These are phyloP conservation scores for Drosophila borborema DNA, from an alignment of 2,888 invertebrate species.

Conservation along the genomic window DNA sequence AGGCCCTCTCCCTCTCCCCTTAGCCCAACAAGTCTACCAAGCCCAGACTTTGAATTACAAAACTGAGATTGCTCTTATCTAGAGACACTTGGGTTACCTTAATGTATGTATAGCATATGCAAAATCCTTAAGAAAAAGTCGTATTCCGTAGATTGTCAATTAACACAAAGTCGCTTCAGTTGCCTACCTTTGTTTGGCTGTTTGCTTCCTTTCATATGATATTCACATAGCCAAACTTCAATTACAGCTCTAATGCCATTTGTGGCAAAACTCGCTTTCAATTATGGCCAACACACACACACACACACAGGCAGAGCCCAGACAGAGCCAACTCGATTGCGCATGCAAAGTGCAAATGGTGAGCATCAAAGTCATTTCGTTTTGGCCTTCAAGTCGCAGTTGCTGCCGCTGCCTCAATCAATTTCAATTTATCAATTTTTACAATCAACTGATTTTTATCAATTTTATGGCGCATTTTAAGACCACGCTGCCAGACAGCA, in stretches of 20 bases:
- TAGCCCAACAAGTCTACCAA: background rate
- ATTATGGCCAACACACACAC: constrained; percentile 45
- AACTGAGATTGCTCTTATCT: background rate
- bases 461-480: constrained; percentile 79
- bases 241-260: constrained; percentile 44
- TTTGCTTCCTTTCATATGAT: constrained; percentile 7
- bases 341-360: constrained; percentile 45
- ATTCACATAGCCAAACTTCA: constrained; percentile 44
- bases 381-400: constrained; percentile 27
- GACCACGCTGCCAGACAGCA: constrained; percentile 45
- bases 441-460: constrained; percentile 80
- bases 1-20: background rate
- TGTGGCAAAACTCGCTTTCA: constrained; percentile 40
- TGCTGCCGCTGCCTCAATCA: constrained; percentile 59
- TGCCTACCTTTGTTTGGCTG: constrained; percentile 16
- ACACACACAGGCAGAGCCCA: background rate
- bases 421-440: constrained; percentile 80
- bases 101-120: background rate
- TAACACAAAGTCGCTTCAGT: constrained; percentile 5
- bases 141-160: background rate
- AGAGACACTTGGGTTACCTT: background rate
- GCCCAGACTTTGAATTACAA: no score
- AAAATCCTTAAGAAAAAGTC: background rate
- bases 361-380: constrained; percentile 61
- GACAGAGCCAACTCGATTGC: constrained; percentile 9